These are phyloP conservation scores for Ectropis crepuscularia DNA, from an alignment of 2,888 invertebrate genomes.

Conservation along the genomic window DNA sequence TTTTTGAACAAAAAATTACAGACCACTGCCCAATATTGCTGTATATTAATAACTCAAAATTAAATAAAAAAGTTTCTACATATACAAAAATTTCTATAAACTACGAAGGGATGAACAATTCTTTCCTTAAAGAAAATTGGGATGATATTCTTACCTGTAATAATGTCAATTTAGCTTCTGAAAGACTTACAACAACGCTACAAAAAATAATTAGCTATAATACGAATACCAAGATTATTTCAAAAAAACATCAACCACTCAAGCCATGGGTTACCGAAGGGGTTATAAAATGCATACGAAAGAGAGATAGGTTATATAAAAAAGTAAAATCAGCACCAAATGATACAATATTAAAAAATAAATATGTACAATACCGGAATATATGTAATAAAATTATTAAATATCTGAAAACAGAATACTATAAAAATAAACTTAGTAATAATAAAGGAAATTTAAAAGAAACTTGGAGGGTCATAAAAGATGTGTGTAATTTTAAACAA, in stretches of 20 bases:
- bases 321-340: neutral
- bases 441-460: constrained; percentile 1
- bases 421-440: neutral
- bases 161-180: neutral
- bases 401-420: constrained; percentile 2
- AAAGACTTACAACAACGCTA: neutral
- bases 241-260: neutral
- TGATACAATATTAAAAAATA: neutral
- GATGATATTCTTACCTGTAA: neutral
- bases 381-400: constrained; percentile 6
- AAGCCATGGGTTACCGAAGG: constrained; percentile 2
- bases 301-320: neutral
- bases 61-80: neutral
- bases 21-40: neutral
- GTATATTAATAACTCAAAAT: neutral
- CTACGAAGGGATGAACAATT: neutral
- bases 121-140: neutral
- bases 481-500: neutral
- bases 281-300: neutral
- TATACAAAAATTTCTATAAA: neutral
- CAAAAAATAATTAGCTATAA: neutral
- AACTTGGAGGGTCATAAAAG: neutral
- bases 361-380: constrained; percentile 4
- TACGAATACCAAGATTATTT: neutral
- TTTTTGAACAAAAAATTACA: constrained; percentile 2